Evolutionary conservation across 92 coral and sea anemone species (phyloP).

Genomic region (Phymanthus crucifer): DNA sequence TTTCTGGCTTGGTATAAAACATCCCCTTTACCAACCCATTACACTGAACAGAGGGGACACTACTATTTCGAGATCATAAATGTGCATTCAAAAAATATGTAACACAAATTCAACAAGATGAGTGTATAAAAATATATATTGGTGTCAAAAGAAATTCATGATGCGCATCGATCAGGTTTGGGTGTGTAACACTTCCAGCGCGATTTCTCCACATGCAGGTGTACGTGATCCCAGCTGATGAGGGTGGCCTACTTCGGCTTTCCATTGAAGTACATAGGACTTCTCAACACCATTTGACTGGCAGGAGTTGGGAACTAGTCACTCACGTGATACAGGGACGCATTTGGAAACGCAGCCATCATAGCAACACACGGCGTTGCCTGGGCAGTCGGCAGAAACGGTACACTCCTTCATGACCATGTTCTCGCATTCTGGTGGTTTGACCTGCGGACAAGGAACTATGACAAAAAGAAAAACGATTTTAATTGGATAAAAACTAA

Average conservation of each 20-base stretch:
- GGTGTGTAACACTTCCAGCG: too few relatives aligned
- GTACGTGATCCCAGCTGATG: too few relatives aligned
- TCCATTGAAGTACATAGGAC: background rate
- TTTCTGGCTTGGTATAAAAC: too few relatives aligned
- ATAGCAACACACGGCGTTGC: conserved; percentile 27
- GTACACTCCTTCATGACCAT: conserved; percentile 28
- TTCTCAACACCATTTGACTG: background rate
- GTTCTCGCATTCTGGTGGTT: conserved; percentile 43
- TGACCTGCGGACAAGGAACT: conserved; percentile 19
- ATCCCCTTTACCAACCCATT: too few relatives aligned
- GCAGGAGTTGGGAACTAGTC: background rate
- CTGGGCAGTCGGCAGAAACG: conserved; percentile 27
- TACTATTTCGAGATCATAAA: too few relatives aligned
- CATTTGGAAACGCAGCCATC: conserved; percentile 35
- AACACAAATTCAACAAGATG: too few relatives aligned
- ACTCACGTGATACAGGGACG: background rate
- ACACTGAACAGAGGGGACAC: too few relatives aligned
- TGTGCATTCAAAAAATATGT: too few relatives aligned
- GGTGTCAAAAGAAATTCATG: too few relatives aligned
- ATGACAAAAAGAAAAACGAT: background rate
- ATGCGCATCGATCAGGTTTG: too few relatives aligned
- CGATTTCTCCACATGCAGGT: too few relatives aligned
- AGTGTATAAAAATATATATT: too few relatives aligned
- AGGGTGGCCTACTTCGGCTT: background rate
- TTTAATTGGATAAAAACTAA: background rate